Base-by-base conservation (phyloP, 2,888 invertebrate genomes). In the Amblyteles armatorius region DNA sequence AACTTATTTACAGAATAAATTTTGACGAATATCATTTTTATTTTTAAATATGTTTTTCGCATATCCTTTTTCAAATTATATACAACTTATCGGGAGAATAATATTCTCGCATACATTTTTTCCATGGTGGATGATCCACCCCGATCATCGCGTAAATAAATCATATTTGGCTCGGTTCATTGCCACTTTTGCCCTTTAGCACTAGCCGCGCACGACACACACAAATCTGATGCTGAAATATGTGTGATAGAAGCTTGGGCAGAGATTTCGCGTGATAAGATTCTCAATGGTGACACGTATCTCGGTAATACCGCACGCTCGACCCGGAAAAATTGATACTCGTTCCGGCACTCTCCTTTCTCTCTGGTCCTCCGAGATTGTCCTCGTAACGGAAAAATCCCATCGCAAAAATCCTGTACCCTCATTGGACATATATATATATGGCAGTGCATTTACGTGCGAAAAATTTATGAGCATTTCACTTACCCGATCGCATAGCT, bases 241-340 rank as follows among this genome's bases (percentile, higher is more conserved):
- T 44, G 26, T 22, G 48, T 68, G 44, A 22, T 44, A 60, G 55
- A 50, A 60, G 44, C 50, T 77, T 26, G 60, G 22, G 50, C 44
- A 48, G 48, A 19, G 33, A 68, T 50, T 16, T 83, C 57, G 48
- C 68, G 78, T 74, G 78, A 76, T 50, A 68, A 60, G 81, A 81
- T 81, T 81, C 63, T 76, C 76, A 76, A 76, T 81, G 57, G 65
- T 67, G 73, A 74, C 81, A 82, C 82, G 79, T 73, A 40, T 13
- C 57, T 22, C 57, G 26, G 11, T 57, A 57, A 65, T 19, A 3
- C 65, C n/a, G n/a, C 19, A n/a, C 29, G 52, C 55, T 74, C 69
- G 79, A 79, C 79, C 69, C 71, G 74, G 74, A 83, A 83, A 83
- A 79, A 83, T 83, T 79, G 79, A 74, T 83, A 83, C 83, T 69